These are phyloP conservation scores for Arctia plantaginis DNA, from an alignment of 2,888 invertebrate species.

Conservation along the genomic window DNA sequence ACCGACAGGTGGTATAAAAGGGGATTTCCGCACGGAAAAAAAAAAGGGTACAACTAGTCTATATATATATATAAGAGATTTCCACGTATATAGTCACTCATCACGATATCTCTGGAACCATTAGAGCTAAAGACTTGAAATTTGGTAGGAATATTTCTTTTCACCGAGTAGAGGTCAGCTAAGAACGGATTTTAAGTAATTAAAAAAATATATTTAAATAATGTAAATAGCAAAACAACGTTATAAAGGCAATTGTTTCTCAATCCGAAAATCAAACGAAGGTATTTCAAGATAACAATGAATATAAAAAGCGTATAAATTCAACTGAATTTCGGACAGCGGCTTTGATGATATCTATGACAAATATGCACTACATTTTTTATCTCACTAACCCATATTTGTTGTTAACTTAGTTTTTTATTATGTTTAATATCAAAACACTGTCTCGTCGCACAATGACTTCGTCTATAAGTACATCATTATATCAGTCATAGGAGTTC, in stretches of 20 bases:
- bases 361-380: not conserved
- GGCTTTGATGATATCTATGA: not conserved
- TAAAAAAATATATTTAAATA: too few relatives aligned
- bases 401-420: not conserved
- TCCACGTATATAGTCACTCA: too few relatives aligned
- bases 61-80: too few relatives aligned
- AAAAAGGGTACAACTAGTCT: too few relatives aligned
- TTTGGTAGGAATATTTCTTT: too few relatives aligned
- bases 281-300: not conserved
- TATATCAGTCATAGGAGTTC: not conserved
- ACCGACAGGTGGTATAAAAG: too few relatives aligned
- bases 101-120: too few relatives aligned
- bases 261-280: not conserved
- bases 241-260: not conserved
- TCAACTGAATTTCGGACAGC: slow-evolving; percentile 1
- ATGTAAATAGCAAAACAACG: too few relatives aligned
- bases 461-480: not conserved
- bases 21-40: too few relatives aligned
- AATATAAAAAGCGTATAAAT: not conserved
- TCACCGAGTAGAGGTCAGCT: too few relatives aligned
- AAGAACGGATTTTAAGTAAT: too few relatives aligned
- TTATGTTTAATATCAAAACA: not conserved
- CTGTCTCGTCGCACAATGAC: not conserved
- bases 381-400: slow-evolving; percentile 5
- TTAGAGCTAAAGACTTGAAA: too few relatives aligned